Evolutionary conservation across 2,888 invertebrate genomes (phyloP).

Genomic region (Xestia ashworthii): DNA sequence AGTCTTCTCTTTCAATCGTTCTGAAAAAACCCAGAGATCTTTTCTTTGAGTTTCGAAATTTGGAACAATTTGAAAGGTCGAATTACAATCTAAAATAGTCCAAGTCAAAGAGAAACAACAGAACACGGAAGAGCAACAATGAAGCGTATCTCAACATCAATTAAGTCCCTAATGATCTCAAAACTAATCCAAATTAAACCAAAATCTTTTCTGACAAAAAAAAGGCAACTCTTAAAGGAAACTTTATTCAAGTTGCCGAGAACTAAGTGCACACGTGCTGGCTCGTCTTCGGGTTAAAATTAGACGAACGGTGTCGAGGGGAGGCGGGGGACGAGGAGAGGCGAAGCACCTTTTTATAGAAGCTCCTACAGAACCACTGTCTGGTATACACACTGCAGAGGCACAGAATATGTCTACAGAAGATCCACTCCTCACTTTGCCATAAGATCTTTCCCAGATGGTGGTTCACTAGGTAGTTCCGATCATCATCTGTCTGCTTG

Average conservation of each 20-base stretch:
- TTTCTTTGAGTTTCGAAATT: not conserved
- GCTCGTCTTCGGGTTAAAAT: constrained; percentile 87
- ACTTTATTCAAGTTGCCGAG: constrained; percentile 84
- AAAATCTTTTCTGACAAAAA: constrained; percentile 54
- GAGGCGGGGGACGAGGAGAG: constrained; percentile 65
- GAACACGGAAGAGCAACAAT: constrained; percentile 14
- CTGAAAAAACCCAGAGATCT: not conserved
- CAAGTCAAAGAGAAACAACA: constrained; percentile 16
- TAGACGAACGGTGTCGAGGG: constrained; percentile 79
- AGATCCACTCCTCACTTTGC: constrained; percentile 30
- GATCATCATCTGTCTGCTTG: constrained; percentile 14
- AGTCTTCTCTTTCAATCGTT: not conserved
- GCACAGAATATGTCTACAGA: constrained; percentile 47
- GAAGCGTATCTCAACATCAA: constrained; percentile 47
- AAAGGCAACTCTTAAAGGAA: constrained; percentile 69
- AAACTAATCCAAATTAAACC: constrained; percentile 56
- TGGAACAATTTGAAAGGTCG: not conserved
- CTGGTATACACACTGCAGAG: constrained; percentile 76
- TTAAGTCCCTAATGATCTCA: constrained; percentile 59
- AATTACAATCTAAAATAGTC: constrained; percentile 11
- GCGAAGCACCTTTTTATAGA: constrained; percentile 90
- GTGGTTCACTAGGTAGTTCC: not conserved
- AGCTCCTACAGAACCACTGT: constrained; percentile 81
- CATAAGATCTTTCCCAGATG: constrained; percentile 10
- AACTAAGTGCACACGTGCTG: constrained; percentile 88